These are phyloP conservation scores for Drosophila pseudoobscura DNA, from an alignment of 1,140 invertebrate species.

Conservation along the genomic window DNA sequence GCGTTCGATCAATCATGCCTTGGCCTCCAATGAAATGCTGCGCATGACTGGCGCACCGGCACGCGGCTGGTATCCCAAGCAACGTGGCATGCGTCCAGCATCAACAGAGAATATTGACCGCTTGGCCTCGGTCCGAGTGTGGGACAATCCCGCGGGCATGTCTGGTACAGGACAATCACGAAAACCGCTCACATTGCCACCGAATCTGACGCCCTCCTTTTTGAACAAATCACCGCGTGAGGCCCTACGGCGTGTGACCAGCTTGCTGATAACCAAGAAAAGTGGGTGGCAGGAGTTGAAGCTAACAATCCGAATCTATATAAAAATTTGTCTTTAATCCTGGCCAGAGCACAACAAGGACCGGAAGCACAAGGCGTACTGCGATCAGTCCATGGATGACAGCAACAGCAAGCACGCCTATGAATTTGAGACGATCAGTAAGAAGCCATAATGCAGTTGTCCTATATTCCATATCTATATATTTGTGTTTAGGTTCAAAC, in stretches of 20 bases:
- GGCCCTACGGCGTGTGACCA: constrained; percentile 92
- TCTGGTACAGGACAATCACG: constrained; percentile 83
- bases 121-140: constrained; percentile 84
- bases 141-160: constrained; percentile 80
- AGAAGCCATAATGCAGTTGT: not conserved
- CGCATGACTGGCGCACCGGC: constrained; percentile 90
- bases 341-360: constrained; percentile 66
- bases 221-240: constrained; percentile 93
- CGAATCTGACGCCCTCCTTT: constrained; percentile 93
- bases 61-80: constrained; percentile 92
- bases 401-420: constrained; percentile 70
- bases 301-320: too few species aligned
- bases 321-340: not conserved
- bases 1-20: constrained; percentile 87
- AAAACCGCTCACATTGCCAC: constrained; percentile 92
- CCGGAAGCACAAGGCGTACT: constrained; percentile 73
- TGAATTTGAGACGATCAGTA: constrained; percentile 66
- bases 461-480: not conserved
- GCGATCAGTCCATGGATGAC: constrained; percentile 66
- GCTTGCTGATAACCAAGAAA: constrained; percentile 91
- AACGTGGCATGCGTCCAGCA: constrained; percentile 88
- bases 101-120: constrained; percentile 93
- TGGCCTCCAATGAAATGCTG: constrained; percentile 90
- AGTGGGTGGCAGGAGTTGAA: constrained; percentile 45
- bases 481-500: constrained; percentile 85